Percentiles rank a stretch among this genome's conserved stretches.
Conservation (phyloP, 2,888 invertebrate species). For the Catonia carolina region DNA sequence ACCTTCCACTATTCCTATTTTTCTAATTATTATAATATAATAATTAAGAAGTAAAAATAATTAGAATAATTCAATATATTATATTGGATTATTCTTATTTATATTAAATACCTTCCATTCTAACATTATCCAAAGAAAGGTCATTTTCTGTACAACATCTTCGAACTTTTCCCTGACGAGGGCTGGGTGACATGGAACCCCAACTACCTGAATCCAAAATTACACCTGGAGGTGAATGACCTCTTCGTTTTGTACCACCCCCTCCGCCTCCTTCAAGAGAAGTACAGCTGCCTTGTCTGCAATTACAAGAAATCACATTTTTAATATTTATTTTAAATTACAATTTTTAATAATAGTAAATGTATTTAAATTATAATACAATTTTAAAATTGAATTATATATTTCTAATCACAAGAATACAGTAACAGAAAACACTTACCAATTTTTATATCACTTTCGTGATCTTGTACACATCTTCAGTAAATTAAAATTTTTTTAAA, state of each 20-base stretch:
- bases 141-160: constrained; percentile 48
- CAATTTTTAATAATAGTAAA: neutral
- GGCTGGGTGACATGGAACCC: constrained; percentile 34
- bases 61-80: no score
- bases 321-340: neutral
- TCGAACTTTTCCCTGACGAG: constrained; percentile 53
- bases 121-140: constrained; percentile 30
- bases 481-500: no score
- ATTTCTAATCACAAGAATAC: no score
- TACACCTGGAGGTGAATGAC: constrained; percentile 23
- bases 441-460: no score
- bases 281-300: constrained; percentile 25
- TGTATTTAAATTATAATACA: constrained; percentile 3
- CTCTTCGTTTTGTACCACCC: constrained; percentile 30
- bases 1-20: no score
- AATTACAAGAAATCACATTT: neutral
- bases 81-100: no score
- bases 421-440: no score
- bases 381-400: no score
- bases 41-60: no score
- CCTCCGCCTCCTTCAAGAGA: constrained; percentile 22
- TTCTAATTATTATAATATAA: no score
- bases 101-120: constrained; percentile 24
- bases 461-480: no score
- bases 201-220: constrained; percentile 23